These are phyloP conservation scores for Takifugu rubripes DNA, from an alignment of 2,797 vertebrate species.

Conservation along the genomic window DNA sequence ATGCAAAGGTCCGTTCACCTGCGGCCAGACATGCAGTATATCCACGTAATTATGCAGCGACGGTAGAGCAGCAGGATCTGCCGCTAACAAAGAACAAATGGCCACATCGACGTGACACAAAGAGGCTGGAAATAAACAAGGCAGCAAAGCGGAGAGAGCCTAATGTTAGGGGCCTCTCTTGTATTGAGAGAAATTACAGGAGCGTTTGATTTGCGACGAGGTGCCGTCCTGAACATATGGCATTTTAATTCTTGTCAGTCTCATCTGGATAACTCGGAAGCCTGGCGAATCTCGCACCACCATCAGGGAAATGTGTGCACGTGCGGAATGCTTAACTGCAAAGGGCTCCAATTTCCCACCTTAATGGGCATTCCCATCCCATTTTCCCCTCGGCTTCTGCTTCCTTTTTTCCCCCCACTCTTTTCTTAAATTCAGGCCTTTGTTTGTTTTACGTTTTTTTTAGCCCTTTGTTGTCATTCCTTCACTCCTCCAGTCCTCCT, in stretches of 20 bases:
- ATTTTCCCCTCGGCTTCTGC: slow-evolving; percentile 34
- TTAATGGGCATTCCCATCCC: slow-evolving; percentile 75
- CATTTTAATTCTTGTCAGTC: slow-evolving; percentile 82
- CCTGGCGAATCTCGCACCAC: slow-evolving; percentile 66
- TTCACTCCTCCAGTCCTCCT: slow-evolving; percentile 52
- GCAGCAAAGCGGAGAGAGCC: slow-evolving; percentile 62
- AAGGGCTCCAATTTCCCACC: slow-evolving; percentile 79
- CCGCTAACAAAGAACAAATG: slow-evolving; percentile 54
- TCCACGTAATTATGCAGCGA: slow-evolving; percentile 28
- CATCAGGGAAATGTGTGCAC: slow-evolving; percentile 81
- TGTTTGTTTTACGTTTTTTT: slow-evolving; percentile 56
- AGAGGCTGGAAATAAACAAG: slow-evolving; percentile 66
- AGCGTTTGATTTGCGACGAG: slow-evolving; percentile 74
- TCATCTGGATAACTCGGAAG: slow-evolving; percentile 79
- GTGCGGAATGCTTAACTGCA: slow-evolving; percentile 78
- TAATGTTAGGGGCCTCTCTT: slow-evolving; percentile 70
- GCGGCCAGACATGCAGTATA: slow-evolving; percentile 39
- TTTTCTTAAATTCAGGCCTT: slow-evolving; percentile 53
- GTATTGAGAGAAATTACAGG: slow-evolving; percentile 77
- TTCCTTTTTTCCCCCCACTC: slow-evolving; percentile 4
- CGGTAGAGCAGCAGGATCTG: slow-evolving; percentile 47
- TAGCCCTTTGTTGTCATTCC: slow-evolving; percentile 47
- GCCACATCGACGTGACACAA: slow-evolving; percentile 51
- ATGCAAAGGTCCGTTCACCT: slow-evolving; percentile 40
- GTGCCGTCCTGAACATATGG: slow-evolving; percentile 80